Evolutionary conservation across 2,888 invertebrate genomes (phyloP).

Genomic region (Drosophila melanocephala): DNA sequence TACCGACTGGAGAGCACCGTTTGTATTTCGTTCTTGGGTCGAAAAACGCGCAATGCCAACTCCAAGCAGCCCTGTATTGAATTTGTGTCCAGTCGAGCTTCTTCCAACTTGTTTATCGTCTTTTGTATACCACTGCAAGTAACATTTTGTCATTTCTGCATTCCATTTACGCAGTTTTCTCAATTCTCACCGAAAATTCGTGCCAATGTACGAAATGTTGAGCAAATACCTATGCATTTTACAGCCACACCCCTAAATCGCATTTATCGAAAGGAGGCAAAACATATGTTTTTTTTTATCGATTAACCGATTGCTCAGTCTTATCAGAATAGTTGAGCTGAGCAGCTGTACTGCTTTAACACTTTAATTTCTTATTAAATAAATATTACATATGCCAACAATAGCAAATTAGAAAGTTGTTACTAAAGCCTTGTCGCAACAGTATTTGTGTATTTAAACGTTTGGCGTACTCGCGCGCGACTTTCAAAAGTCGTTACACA

Average conservation of each 20-base stretch:
- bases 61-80: constrained; percentile 92
- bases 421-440: not conserved
- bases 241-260: constrained; percentile 41
- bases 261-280: constrained; percentile 25
- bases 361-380: not conserved
- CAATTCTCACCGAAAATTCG: constrained; percentile 89
- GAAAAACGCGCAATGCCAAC: constrained; percentile 87
- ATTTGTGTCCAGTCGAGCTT: constrained; percentile 87
- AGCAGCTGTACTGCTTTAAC: not conserved
- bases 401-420: not conserved
- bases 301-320: constrained; percentile 5
- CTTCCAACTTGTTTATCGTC: constrained; percentile 86
- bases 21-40: constrained; percentile 87
- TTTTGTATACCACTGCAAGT: constrained; percentile 90
- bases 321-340: not conserved
- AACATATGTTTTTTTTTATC: constrained; percentile 45
- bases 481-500: not conserved
- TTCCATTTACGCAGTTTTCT: not conserved
- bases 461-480: not conserved
- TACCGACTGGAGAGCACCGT: constrained; percentile 91
- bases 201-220: constrained; percentile 92
- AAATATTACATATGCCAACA: not conserved
- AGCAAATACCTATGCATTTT: constrained; percentile 90
- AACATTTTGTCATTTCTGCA: not conserved
- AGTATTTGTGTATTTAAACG: not conserved